These are phyloP conservation scores for Menura novaehollandiae DNA, from an alignment of 2,113 vertebrate genomes.

Conservation along the genomic window DNA sequence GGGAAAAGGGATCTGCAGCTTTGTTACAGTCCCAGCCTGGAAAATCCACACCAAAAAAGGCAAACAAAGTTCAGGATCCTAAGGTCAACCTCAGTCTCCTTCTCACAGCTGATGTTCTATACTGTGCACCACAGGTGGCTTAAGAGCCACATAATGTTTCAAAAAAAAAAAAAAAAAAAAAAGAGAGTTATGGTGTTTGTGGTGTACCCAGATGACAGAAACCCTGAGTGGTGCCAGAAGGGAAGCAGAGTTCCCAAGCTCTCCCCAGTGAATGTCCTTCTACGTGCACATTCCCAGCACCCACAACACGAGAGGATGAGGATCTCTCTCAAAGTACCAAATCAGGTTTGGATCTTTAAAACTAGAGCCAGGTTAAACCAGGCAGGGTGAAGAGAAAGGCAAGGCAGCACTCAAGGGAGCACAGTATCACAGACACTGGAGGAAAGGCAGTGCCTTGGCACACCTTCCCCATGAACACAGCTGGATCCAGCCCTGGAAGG, in stretches of 20 bases:
- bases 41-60: not conserved
- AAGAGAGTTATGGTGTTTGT: not conserved
- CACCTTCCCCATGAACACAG: not conserved
- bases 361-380: not conserved
- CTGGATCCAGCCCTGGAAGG: not conserved
- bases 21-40: not conserved
- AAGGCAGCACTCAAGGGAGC: not conserved
- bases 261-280: not conserved
- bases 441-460: not conserved
- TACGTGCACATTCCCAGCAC: rapidly evolving
- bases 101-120: not conserved
- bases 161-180: not conserved
- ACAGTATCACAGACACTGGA: not conserved
- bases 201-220: not conserved
- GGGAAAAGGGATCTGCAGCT: not conserved
- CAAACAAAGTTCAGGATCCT: not conserved
- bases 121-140: not conserved
- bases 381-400: not conserved
- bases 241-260: not conserved
- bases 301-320: rapidly evolving
- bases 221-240: not conserved
- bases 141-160: not conserved
- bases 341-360: not conserved
- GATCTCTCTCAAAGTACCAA: not conserved
- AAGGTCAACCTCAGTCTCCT: not conserved